Base-by-base conservation (phyloP, 2,797 vertebrate species). In the Molossus alvarezi region DNA sequence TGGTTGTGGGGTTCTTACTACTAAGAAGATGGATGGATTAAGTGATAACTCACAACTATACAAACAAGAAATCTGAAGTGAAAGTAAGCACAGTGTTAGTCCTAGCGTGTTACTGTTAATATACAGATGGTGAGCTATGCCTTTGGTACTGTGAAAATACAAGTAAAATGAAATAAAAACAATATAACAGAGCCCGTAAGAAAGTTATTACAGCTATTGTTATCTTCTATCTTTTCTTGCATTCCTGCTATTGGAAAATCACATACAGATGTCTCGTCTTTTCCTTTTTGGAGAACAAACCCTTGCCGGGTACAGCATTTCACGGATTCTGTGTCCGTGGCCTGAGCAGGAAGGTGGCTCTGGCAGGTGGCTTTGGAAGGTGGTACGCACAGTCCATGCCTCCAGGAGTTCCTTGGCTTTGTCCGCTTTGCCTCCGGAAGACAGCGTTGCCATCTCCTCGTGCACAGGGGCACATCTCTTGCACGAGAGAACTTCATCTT, bases 61-160 rank as follows among this genome's bases (percentile, higher is more conserved):
- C 9, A 53, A 53, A 58, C 27, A 91, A 85, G 33, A 27, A 85
- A 25, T 58, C 18, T 55, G 76, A 65, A 51, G 60, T 81, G 72
- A 84, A 62, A 48, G 3, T 23, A 41, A 13, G n/a, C 4, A 45
- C 5, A 73, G 2, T 15, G 4, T 60, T 69, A 29, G 23, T 13
- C 8, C 12, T 64, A 10, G 18, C 51, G 58, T 18, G 75, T 92
- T 79, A 83, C 18, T 84, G 51, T 58, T 64, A 83, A 65, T 71
- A 60, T 3, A 60, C 27, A 84, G 69, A 92, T 72, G 29, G 62
- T 12, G 81, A 76, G 92, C 15, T n/a, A n/a, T 60, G 8, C 5
- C 55, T 96, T 73, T 75, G 53, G 27, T 69, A 60, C 91, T 29
- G 7, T n/a, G 84, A 91, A 96, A 83, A 37, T 21, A 3, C 15